A percentile compares a stretch with the other conserved stretches of the same genome.
These are phyloP conservation scores for Propithecus perrieri DNA, from an alignment of 2,797 vertebrate genomes.

Conservation along the genomic window DNA sequence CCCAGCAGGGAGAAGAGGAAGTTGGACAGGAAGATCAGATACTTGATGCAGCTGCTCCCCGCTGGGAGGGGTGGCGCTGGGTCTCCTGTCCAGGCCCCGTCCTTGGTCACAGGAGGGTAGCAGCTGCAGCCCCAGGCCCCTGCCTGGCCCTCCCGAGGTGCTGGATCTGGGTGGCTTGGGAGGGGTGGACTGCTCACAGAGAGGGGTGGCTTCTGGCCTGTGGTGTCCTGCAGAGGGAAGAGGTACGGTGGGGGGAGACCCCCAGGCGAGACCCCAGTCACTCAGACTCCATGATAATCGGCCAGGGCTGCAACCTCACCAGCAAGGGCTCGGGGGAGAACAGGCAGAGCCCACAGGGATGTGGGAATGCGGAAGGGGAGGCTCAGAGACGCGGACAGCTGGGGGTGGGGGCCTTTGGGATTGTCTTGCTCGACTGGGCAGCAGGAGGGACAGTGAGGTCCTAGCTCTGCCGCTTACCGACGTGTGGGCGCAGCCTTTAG, in stretches of 20 bases:
- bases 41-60: constrained; percentile 87
- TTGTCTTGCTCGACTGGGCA: background rate
- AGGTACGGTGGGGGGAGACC: too few relatives aligned
- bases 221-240: background rate
- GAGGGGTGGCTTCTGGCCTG: background rate
- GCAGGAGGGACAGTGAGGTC: background rate
- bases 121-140: background rate
- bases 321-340: background rate
- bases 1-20: constrained; percentile 90
- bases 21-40: constrained; percentile 88
- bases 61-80: background rate
- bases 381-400: too few relatives aligned
- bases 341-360: background rate
- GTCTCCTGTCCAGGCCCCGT: background rate
- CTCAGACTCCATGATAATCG: background rate
- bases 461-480: background rate
- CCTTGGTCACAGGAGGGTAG: background rate
- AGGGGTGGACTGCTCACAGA: background rate
- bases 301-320: background rate
- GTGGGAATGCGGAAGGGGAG: background rate
- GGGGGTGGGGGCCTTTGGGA: background rate
- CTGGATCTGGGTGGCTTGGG: accelerated
- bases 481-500: background rate
- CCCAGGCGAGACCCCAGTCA: background rate
- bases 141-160: accelerated